Base-by-base conservation (phyloP, 2,888 invertebrate genomes). In the Germaria angustata region DNA sequence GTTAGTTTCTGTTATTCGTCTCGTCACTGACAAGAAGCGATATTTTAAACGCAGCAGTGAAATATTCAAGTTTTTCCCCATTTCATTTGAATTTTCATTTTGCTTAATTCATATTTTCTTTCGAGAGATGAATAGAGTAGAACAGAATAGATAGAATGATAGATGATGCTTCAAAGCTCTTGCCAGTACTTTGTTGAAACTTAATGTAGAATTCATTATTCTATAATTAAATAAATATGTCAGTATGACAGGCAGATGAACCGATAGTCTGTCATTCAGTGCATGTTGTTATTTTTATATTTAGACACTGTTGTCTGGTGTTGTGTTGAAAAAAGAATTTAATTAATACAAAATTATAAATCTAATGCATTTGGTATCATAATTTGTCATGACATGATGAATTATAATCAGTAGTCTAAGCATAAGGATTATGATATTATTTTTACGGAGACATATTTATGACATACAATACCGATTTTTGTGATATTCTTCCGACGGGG, bases 181-280 rank as follows among this genome's bases (percentile, higher is more conserved):
- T 71, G 20, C 9, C 20, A 28, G 63, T 17, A 51, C 20, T 63
- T 36, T 39, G 36, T 49, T 63, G 24, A 1, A 41, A 65, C 59
- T 49, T 41, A 59, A 41, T 68, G 49, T 39, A 34, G 24, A 65
- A 22, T 46, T 8, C 4, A 36, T 59, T 24, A 49, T 77, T 15
- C 51, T 49, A 17, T 59, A 51, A 51, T 39, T 63, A 32, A 65
- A 46, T 39, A 71, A 46, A 57, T 78, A 39, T 79, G 66, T 72
- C 79, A 72, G 39, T 63, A 53, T 41, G 55, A 61, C 59, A 75
- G 51, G 20, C 34, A 66, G 75, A 80, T 76, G 76, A 76, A 32
- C 68, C 24, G 59, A 73, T 49, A 63, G 73, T 66, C 55, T 80
- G 73, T 75, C 39, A 22, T 46, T 49, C 24, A 13, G 6, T 49